Percentiles rank a stretch among this genome's conserved stretches.
phyloP scores from a whole-genome alignment of 2,797 vertebrate species.

The Sebastes alutus region DNA sequence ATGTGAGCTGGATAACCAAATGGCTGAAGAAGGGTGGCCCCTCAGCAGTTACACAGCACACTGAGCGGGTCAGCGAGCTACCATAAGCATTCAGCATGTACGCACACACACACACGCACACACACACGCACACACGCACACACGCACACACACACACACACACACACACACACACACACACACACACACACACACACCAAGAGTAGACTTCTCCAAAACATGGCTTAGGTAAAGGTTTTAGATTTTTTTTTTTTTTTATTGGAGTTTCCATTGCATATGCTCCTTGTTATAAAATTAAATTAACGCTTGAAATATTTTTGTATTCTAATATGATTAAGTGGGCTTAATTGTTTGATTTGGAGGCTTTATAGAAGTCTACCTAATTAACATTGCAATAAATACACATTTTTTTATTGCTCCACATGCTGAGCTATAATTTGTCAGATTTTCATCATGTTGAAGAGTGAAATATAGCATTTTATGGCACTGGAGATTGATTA shows the following conservation, averaged over 20 bases:
- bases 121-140: rapidly evolving
- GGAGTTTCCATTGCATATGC: conserved; percentile 87
- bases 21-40: conserved; percentile 90
- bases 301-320: conserved; percentile 87
- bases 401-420: conserved; percentile 85
- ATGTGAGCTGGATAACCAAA: conserved; percentile 92
- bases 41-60: conserved; percentile 84
- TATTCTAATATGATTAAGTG: conserved; percentile 89
- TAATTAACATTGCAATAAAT: conserved; percentile 93
- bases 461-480: conserved; percentile 65
- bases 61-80: conserved; percentile 86
- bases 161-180: no score
- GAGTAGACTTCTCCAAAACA: conserved; percentile 27
- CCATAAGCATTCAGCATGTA: conserved; percentile 73
- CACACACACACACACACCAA: neutral
- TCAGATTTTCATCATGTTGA: conserved; percentile 70
- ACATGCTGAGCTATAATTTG: conserved; percentile 81
- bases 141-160: no score
- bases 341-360: conserved; percentile 91
- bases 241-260: conserved; percentile 84
- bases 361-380: conserved; percentile 86
- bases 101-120: conserved; percentile 5
- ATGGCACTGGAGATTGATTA: conserved; percentile 68
- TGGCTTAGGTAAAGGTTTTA: neutral
- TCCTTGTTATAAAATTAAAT: conserved; percentile 87